Conservation (phyloP, 2,888 invertebrate species). For the Xestia rhomboidea region DNA sequence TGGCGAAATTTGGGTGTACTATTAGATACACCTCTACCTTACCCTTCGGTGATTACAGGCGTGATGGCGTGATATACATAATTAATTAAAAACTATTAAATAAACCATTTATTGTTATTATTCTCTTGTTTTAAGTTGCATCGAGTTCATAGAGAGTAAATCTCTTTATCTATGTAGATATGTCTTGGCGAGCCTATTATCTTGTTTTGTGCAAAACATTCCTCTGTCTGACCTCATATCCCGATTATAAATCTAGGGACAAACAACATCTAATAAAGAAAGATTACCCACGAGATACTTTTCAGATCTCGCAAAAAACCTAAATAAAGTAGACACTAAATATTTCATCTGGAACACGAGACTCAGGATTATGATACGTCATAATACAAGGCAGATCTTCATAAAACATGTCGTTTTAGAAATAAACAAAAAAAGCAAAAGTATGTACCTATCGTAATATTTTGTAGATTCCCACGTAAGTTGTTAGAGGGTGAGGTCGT, state of each 20-base stretch:
- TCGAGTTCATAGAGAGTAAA: neutral
- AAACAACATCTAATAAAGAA: slow-evolving; percentile 29
- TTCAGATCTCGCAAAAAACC: slow-evolving; percentile 2
- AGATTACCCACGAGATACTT: slow-evolving; percentile 25
- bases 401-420: slow-evolving; percentile 39
- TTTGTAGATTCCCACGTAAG: slow-evolving; percentile 54
- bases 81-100: too few relatives aligned
- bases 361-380: slow-evolving; percentile 28
- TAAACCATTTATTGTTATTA: neutral
- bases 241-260: slow-evolving; percentile 24
- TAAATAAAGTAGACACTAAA: slow-evolving; percentile 28
- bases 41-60: too few relatives aligned
- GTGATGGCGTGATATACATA: too few relatives aligned
- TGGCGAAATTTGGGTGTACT: too few relatives aligned
- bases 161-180: neutral
- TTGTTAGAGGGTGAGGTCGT: slow-evolving; percentile 43
- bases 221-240: slow-evolving; percentile 11
- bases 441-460: slow-evolving; percentile 55
- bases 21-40: too few relatives aligned
- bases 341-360: slow-evolving; percentile 31
- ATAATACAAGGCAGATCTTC: slow-evolving; percentile 18
- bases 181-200: slow-evolving; percentile 2
- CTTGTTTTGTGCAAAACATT: slow-evolving; percentile 23
- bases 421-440: slow-evolving; percentile 51
- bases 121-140: neutral